Evolutionary conservation across 2,113 vertebrate genomes (phyloP), one percentile per base, ranked within the genome.

Genomic region (Muntiacus muntjak): DNA sequence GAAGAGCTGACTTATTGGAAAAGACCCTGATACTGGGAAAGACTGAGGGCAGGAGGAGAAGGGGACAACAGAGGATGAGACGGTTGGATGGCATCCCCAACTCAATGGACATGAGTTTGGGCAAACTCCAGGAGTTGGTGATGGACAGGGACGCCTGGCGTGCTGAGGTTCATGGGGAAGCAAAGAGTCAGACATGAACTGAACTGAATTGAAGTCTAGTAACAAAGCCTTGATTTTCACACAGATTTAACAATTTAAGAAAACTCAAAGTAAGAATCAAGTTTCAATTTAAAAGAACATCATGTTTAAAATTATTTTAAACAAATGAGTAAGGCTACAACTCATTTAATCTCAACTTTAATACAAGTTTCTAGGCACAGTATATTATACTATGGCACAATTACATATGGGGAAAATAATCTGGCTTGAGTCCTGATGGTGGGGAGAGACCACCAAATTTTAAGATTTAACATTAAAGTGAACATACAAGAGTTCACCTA

Each of bases 291-390:
- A 74, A 40, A 93, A 84, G 85, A 96, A 71, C 40, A 97, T 11
- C 12, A 52, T 64, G n/a, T 58, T 79, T 71, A 91, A 3, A 15
- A 79, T 3, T 62, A 85, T n/a, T 97, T 94, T 76, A 95, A 54
- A 97, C 45, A 93, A 94, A 64, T 50, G 21, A 93, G 89, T 36
- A 88, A 14, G n/a, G n/a, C 19, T 74, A n/a, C 16, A 97, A 62
- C 26, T 87, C 47, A 98, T n/a, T 95, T 93, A 96, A 71, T 71
- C 23, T 83, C 89, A 88, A 96, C 11, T 91, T 95, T 83, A 93
- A 97, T 58, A 62, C 19, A 85, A 74, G 50, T 89, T 97, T 97
- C 79, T 78, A 92, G 76, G 40, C 36, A 93, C 3, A 83, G 7
- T 54, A 76, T 26, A 95, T 15, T 60, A 8, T 45, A 58, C 67